Base-by-base conservation (phyloP, 1,140 invertebrate genomes). In the Orchesella cincta region DNA sequence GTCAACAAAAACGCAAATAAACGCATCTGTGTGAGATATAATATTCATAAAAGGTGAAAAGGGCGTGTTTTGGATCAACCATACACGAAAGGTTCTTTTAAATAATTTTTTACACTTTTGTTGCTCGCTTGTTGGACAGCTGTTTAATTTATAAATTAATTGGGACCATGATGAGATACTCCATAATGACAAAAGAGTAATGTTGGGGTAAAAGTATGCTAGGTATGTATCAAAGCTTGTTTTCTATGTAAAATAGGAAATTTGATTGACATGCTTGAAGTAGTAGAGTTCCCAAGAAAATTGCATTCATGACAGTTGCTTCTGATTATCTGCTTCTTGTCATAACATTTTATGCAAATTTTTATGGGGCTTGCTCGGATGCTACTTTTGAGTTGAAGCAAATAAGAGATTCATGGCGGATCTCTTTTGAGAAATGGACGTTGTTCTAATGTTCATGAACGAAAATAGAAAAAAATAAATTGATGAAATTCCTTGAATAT, bases 1-100 rank as follows among this genome's bases (percentile, higher is more conserved):
- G n/a, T n/a, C n/a, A n/a, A n/a, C n/a, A n/a, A n/a, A n/a, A n/a
- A n/a, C n/a, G n/a, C n/a, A n/a, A n/a, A n/a, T n/a, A n/a, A n/a
- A n/a, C n/a, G n/a, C n/a, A n/a, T n/a, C n/a, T n/a, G n/a, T n/a
- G n/a, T n/a, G n/a, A n/a, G n/a, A n/a, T n/a, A n/a, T 57, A 57
- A 57, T 57, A 14, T 57, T 57, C 52, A 57, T 57, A 57, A 57
- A 57, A 57, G 52, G 52, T 57, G 52, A 57, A 57, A 57, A 57
- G 52, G 52, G 52, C 52, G 52, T 57, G 52, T 57, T 57, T 57
- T 46, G 39, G 8, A 20, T 20, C 39, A 46, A 12, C 39, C 39
- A 46, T 12, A 46, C 8, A 46, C 20, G 39, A 46, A 46, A 46
- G 39, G 39, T 12, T 46, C 20, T 8, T 46, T 46, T 46, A 46